Base-by-base conservation (phyloP, 1,140 invertebrate species). In the Lanistes nyassanus region DNA sequence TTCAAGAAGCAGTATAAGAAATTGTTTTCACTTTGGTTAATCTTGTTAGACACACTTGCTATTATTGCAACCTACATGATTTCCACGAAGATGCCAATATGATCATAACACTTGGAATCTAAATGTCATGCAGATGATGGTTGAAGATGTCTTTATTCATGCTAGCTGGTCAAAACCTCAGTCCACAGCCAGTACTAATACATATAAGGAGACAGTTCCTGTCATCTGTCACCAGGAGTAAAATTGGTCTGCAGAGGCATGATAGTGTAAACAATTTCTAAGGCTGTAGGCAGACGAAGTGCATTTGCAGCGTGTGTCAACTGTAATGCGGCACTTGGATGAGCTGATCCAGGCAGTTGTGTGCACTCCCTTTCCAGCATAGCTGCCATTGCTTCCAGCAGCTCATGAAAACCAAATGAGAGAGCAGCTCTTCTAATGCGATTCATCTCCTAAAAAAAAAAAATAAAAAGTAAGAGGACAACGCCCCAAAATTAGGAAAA, bases 341-440 rank as follows among this genome's bases (percentile, higher is more conserved):
- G 94, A 31, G 95, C 92, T 76, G 91, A 92, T 16, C 92, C 91
- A 0, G 95, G 93, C 73, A 98, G 90, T 58, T 95, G 87, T 1
- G 93, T 93, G 81, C 95, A 96, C 88, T 99, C 97, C 67, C 96
- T 92, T 83, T 99, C 97, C 74, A 98, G 91, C 77, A 98, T 94
- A 58, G 84, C 81, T 6, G 90, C 90, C 84, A 92, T 86, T 9
- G 89, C 88, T 69, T 91, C 90, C 19, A 92, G 81, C 2, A 92
- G 82, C 74, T 91, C 90, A 67, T 85, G 83, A 82, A 97, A 98
- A 11, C 97, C 97, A 80, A 97, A 93, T 0, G 95, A 94, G 26
- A 98, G 91, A 0, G 97, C 97, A 36, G 96, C 96, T 80, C 94
- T 92, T 64, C 96, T 91, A 19, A 98, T 91, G 71, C 96, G 91